Percentiles rank a stretch among this genome's conserved stretches.
Conservation (phyloP, 2,113 vertebrate genomes). For the Acrocephalus kingi region DNA sequence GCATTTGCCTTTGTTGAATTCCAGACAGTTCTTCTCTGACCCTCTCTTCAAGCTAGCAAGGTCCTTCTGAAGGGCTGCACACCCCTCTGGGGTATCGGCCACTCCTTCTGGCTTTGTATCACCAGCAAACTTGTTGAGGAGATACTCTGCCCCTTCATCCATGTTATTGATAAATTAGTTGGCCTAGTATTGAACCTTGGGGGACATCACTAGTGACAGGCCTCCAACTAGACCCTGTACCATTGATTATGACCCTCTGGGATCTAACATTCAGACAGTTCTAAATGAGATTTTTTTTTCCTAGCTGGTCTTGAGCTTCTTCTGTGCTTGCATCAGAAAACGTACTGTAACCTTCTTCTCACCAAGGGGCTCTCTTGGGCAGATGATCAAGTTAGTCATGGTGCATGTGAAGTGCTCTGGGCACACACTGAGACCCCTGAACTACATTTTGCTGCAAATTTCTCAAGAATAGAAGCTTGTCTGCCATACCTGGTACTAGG, state of each 20-base stretch:
- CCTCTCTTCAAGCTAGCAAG: rapidly evolving
- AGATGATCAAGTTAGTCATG: not conserved
- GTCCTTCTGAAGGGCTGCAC: not conserved
- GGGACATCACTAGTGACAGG: not conserved
- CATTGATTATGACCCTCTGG: not conserved
- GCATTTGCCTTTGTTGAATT: not conserved
- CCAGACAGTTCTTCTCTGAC: not conserved
- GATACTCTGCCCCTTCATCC: not conserved
- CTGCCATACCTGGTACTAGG: not conserved
- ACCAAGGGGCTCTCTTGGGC: rapidly evolving
- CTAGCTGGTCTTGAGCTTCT: not conserved
- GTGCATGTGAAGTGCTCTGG: not conserved
- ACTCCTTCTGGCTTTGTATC: not conserved
- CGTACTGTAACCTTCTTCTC: not conserved
- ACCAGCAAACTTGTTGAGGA: not conserved
- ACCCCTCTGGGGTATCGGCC: rapidly evolving
- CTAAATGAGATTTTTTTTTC: not conserved
- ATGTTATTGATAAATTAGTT: not conserved
- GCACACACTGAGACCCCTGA: not conserved
- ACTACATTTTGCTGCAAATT: not conserved
- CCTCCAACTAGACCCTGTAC: not conserved
- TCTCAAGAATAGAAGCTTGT: not conserved
- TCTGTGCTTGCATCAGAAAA: not conserved
- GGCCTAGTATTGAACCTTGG: not conserved
- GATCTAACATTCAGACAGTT: not conserved